Evolutionary conservation across 1,140 invertebrate species (phyloP).

Genomic region (Leptestheria dahalacensis): DNA sequence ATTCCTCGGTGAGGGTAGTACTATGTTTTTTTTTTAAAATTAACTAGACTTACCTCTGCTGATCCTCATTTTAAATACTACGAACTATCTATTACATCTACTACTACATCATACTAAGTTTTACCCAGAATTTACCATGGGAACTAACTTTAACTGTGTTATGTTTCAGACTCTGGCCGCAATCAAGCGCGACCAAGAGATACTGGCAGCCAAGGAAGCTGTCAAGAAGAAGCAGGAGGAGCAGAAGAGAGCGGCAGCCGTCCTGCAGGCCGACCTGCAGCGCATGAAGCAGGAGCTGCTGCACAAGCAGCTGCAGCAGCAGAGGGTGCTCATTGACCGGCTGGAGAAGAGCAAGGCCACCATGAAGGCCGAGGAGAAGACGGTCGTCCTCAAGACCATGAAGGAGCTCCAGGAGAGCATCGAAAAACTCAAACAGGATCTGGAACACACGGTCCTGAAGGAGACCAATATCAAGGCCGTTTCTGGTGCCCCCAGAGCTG

Average conservation of each 20-base stretch:
- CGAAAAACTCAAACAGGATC: conserved; percentile 52
- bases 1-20: too few relatives aligned
- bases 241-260: conserved; percentile 39
- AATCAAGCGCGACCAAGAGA: conserved; percentile 45
- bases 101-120: too few relatives aligned
- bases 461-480: neutral
- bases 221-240: conserved; percentile 48
- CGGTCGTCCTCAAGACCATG: conserved; percentile 50
- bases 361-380: conserved; percentile 41
- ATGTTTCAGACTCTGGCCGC: conserved; percentile 33
- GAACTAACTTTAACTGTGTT: neutral
- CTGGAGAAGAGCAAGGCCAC: conserved; percentile 46
- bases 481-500: neutral
- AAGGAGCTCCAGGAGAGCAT: conserved; percentile 59
- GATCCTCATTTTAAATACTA: too few relatives aligned
- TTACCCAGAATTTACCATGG: too few relatives aligned
- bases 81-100: too few relatives aligned
- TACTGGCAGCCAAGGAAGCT: conserved; percentile 41
- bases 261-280: conserved; percentile 52
- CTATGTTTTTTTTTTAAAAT: too few relatives aligned
- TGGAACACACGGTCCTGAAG: conserved; percentile 25
- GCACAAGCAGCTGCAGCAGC: conserved; percentile 59
- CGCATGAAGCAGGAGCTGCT: conserved; percentile 61
- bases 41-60: too few relatives aligned
- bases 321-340: conserved; percentile 53